Base-by-base conservation (phyloP, 2,113 vertebrate species). In the Toxotes chatareus region DNA sequence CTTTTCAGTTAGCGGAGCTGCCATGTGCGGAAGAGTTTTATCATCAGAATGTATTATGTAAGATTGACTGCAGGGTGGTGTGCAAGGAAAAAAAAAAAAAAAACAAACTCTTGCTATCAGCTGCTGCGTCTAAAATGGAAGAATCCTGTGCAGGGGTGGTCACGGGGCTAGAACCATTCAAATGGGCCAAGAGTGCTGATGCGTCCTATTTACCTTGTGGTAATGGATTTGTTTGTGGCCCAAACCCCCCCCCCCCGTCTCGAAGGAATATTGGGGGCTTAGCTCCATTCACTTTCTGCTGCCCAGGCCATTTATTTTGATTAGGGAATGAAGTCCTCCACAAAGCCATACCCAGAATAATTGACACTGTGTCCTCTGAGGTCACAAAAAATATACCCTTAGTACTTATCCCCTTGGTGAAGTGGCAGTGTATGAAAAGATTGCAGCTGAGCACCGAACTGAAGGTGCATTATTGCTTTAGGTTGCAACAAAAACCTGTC, bases 241-340 rank as follows among this genome's bases (percentile, higher is more conserved):
- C 80, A 60, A 69, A 60, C 80, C 79, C 72, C 80, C 66, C 66
- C 66, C 23, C 53, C 55, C 73, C 76, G 86, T 92, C 92, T 94
- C 91, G 7, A 27, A 87, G 93, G 93, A 93, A 91, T 92, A 93
- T 80, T 57, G 72, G 74, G 79, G 80, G 86, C 89, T 91, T 94
- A 92, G 80, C 73, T 85, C 85, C 89, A 75, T 92, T 94, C 91
- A 89, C 90, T 93, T 95, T 95, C 89, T 94, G 95, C 94, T 95
- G 92, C 85, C 79, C 92, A 91, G 90, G 94, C 89, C 89, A 94
- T 95, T 95, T 96, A 93, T 94, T 96, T 95, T 95, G 95, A 95
- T 96, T 95, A 94, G 88, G 84, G 89, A 94, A 95, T 94, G 92
- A 95, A 95, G 92, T 94, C 90, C 82, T 94, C 88, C 79, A 87